Percentiles rank a stretch among this genome's conserved stretches.
Evolutionary conservation across 2,888 invertebrate species (phyloP).

Genomic region (Apomyelois bistriatella): DNA sequence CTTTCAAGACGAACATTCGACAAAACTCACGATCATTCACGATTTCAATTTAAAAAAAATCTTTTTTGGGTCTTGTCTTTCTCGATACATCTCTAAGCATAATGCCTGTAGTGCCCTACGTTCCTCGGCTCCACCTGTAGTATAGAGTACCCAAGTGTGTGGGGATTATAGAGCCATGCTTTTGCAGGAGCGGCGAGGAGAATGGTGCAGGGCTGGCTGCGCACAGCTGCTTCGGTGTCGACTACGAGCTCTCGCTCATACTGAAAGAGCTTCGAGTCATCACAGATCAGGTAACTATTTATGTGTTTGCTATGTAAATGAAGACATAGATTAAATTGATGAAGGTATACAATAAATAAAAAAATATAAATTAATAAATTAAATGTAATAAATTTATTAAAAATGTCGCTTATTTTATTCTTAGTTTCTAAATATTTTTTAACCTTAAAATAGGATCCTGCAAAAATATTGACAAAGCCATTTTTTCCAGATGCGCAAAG

Average conservation of each 20-base stretch:
- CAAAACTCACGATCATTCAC: constrained; percentile 38
- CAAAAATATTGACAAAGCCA: neutral
- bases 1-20: constrained; percentile 43
- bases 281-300: constrained; percentile 90
- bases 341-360: too few relatives aligned
- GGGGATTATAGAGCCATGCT: constrained; percentile 65
- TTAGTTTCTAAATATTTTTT: too few relatives aligned
- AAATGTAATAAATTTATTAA: too few relatives aligned
- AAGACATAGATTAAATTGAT: too few relatives aligned
- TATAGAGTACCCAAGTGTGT: constrained; percentile 61
- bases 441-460: neutral
- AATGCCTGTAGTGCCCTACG: constrained; percentile 70
- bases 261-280: constrained; percentile 96
- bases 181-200: constrained; percentile 78
- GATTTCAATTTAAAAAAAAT: constrained; percentile 31
- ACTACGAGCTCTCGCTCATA: constrained; percentile 96
- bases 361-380: too few relatives aligned
- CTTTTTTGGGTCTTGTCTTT: constrained; percentile 52
- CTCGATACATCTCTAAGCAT: constrained; percentile 56
- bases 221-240: constrained; percentile 93
- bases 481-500: constrained; percentile 89
- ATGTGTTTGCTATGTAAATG: neutral
- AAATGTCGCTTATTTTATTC: too few relatives aligned
- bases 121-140: constrained; percentile 73
- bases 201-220: constrained; percentile 88